Evolutionary conservation across 2,888 invertebrate genomes (phyloP).

Genomic region (Coenonympha arcania): DNA sequence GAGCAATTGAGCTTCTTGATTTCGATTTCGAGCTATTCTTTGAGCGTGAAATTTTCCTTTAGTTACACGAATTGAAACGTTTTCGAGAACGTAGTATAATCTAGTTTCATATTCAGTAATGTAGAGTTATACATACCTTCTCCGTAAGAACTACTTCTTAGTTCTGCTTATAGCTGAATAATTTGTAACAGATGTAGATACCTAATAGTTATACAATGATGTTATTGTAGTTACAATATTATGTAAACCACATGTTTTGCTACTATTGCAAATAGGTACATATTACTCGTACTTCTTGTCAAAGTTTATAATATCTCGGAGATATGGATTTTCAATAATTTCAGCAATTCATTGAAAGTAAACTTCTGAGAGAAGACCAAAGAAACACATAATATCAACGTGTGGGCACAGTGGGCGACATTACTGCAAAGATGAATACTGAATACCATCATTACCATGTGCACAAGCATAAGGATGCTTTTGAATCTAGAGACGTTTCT

Average conservation of each 20-base stretch:
- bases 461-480: constrained; percentile 22
- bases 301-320: background rate
- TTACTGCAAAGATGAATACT: constrained; percentile 39
- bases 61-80: too few relatives aligned
- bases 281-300: background rate
- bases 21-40: too few relatives aligned
- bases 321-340: constrained; percentile 12
- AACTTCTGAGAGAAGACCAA: constrained; percentile 19
- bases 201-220: constrained; percentile 4
- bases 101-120: constrained; percentile 5
- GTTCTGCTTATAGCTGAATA: constrained; percentile 8
- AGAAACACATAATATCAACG: constrained; percentile 39
- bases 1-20: too few relatives aligned
- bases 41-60: too few relatives aligned
- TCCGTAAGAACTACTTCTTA: background rate
- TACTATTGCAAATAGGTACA: background rate
- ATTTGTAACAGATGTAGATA: constrained; percentile 19
- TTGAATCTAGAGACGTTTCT: background rate
- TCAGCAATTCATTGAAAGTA: constrained; percentile 9
- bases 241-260: background rate
- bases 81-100: too few relatives aligned
- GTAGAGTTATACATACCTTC: background rate
- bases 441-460: constrained; percentile 41
- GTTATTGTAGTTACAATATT: background rate
- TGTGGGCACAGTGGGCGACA: constrained; percentile 43